A percentile compares a stretch with the other conserved stretches of the same genome.
These are phyloP conservation scores for Pterocles burchelli DNA, from an alignment of 2,113 vertebrate species.

Conservation along the genomic window DNA sequence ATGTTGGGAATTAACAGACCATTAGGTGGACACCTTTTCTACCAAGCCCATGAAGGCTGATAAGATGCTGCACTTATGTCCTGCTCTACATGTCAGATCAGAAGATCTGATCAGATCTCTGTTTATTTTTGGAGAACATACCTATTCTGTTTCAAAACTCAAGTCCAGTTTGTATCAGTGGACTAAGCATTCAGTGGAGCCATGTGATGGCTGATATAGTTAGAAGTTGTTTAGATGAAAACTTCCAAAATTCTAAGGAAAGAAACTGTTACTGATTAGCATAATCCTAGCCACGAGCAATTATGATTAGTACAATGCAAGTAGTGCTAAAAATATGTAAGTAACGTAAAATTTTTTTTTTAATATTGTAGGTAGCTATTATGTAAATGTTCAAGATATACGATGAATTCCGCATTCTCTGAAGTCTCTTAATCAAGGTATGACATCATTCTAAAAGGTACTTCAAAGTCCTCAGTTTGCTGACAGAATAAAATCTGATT, in stretches of 20 bases:
- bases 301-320: background rate
- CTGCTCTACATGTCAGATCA: background rate
- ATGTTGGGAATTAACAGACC: background rate
- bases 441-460: background rate
- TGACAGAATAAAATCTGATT: background rate
- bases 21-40: background rate
- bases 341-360: background rate
- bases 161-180: background rate
- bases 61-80: background rate
- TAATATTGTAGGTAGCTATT: background rate
- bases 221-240: background rate
- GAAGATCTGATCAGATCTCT: too few relatives aligned
- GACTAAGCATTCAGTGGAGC: background rate
- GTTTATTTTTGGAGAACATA: background rate
- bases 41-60: fast-evolving
- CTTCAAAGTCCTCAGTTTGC: background rate
- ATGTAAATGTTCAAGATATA: background rate
- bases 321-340: background rate
- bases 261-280: background rate
- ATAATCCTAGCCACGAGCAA: background rate
- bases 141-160: background rate
- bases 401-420: background rate
- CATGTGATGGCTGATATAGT: background rate
- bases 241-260: background rate
- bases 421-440: background rate